Evolutionary conservation across 2,888 invertebrate species (phyloP), one percentile per base, ranked within the genome.

Genomic region (Lottia scabra): DNA sequence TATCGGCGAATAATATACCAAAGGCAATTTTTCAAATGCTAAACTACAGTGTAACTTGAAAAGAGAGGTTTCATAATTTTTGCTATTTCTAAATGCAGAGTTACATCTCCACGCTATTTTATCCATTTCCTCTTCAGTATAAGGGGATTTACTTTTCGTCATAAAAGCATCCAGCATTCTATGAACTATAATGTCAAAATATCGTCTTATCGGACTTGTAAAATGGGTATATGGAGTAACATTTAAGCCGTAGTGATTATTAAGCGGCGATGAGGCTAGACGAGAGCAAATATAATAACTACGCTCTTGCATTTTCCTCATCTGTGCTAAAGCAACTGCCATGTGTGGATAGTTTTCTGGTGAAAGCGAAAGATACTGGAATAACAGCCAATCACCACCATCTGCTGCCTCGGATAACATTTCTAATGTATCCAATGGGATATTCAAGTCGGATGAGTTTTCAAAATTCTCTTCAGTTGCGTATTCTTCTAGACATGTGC

Each of bases 141-240:
- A 56, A 10, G 56, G 56, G 23, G 56, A 23, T 10, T 56, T 23
- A 23, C 2, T 3, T 12, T 56, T 56, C 19, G 10, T 56, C 0
- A 56, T 56, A 56, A 13, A 56, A 10, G 56, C 56, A 2, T 19
- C 45, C 8, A 87, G 66, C 48, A 88, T 46, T 38, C 86, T 78
- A 65, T 86, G 87, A 30, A 83, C 81, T 8, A 85, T 80, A 27
- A 87, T 74, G 71, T 87, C 86, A 30, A 86, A 80, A 73, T 82
- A 87, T 38, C 84, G 70, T n/a, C 77, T 74, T 16, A 85, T 75
- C 10, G 88, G 88, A 43, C 80, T 81, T 27, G 86, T 84, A 68
- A 85, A 82, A 56, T 78, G 77, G 2, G 83, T 84, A 74, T 81
- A 86, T 8, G 76, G 75, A 13, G 71, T 44, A 27, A 82, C 62